Evolutionary conservation across 2,888 invertebrate genomes (phyloP), one percentile per base, ranked within the genome.

Genomic region (Synanthedon vespiformis): DNA sequence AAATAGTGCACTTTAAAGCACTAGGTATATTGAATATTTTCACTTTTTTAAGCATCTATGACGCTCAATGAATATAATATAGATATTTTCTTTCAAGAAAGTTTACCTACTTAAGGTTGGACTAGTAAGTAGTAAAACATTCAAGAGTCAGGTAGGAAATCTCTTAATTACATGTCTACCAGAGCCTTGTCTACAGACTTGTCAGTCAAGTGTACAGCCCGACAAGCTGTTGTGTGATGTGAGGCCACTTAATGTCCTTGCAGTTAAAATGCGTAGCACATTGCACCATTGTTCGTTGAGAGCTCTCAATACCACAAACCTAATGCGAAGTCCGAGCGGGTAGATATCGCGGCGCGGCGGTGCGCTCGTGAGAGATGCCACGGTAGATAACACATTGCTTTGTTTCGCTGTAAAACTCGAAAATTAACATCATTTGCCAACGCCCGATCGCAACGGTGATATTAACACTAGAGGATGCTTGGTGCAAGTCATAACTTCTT

Each of bases 401-500:
- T 80, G 84, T 83, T 84, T 84, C 82, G 80, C 74, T 83, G 83
- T 80, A 80, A 83, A 80, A 81, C 81, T 80, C 76, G 79, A 82
- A 85, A 85, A 84, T 86, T 86, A 85, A 84, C 85, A 84, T 84
- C 84, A 85, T 86, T 84, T 83, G 85, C 83, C 83, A 83, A 82
- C 80, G 80, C 74, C 73, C 78, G 83, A 83, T 83, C 70, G 75
- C 62, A 62, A 58, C 57, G 62, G 63, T 64, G 83, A 84, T 84
- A 83, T 67, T 57, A 59, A 70, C 70, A 68, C 73, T 51, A 44
- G 44, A 13, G 13, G 44, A 5, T 14, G 2, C 6, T 34, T 44
- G 44, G 44, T 44, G 14, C 44, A 44, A 44, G 44, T 44, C 11
- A 44, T 14, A 44, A 14, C 6, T 34, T 34, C 2, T 34, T 34